Evolutionary conservation across 2,113 vertebrate genomes (phyloP).

Genomic region (Esox niger): DNA sequence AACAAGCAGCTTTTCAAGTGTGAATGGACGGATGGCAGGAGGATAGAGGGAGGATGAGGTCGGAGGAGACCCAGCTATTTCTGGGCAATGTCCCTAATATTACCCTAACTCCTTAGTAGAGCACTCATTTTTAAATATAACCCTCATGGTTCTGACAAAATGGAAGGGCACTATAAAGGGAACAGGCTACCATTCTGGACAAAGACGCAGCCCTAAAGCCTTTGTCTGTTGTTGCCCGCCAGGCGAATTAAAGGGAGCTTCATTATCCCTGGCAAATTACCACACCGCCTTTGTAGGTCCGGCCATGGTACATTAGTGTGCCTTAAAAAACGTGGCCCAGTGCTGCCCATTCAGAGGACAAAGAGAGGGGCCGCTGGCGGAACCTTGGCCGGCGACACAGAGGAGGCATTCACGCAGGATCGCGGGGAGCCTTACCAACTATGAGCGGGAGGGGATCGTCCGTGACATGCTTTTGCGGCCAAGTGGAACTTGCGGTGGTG

Average conservation of each 20-base stretch:
- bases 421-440: constrained; percentile 47
- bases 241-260: constrained; percentile 73
- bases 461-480: constrained; percentile 16
- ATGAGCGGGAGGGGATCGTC: constrained; percentile 39
- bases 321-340: constrained; percentile 72
- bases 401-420: constrained; percentile 78
- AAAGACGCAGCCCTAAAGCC: constrained; percentile 49
- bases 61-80: constrained; percentile 20
- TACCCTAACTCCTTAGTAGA: too few species aligned
- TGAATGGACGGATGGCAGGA: constrained; percentile 35
- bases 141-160: too few species aligned
- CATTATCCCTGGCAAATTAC: constrained; percentile 84
- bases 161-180: too few species aligned
- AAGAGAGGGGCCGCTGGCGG: constrained; percentile 79
- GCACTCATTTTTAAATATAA: too few species aligned
- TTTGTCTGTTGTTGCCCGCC: constrained; percentile 68
- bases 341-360: constrained; percentile 77
- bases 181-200: too few species aligned
- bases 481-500: background rate
- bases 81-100: too few species aligned
- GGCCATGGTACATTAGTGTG: constrained; percentile 75
- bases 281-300: constrained; percentile 71
- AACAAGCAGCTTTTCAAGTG: constrained; percentile 63
- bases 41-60: constrained; percentile 16
- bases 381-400: constrained; percentile 82